phyloP scores from a whole-genome alignment of 2,797 vertebrate species.

The Pseudomugil gertrudae region DNA sequence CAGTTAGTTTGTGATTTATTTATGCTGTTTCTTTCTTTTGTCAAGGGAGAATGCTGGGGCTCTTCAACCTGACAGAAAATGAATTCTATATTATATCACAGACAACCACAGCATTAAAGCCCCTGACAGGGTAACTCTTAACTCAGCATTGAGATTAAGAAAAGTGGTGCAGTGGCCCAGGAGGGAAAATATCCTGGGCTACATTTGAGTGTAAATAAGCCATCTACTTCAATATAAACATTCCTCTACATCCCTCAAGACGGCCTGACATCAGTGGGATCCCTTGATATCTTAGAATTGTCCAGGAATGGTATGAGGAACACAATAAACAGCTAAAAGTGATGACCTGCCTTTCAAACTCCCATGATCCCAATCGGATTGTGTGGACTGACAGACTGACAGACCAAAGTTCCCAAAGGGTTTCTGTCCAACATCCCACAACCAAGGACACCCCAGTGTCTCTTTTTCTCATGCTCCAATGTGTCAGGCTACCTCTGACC shows the following conservation, averaged over 20 bases:
- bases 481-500: not conserved
- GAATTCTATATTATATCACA: not conserved
- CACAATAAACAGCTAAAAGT: too few relatives aligned
- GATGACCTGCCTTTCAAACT: too few relatives aligned
- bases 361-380: too few relatives aligned
- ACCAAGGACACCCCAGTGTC: not conserved
- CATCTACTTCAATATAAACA: not conserved
- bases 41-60: not conserved
- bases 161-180: not conserved
- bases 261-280: not conserved
- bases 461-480: not conserved
- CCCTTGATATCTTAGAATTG: too few relatives aligned
- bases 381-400: too few relatives aligned
- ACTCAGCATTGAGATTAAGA: not conserved
- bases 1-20: slow-evolving; percentile 39
- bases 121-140: not conserved
- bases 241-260: not conserved
- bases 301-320: too few relatives aligned
- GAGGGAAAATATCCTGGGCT: not conserved
- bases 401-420: not conserved
- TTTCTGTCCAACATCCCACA: not conserved
- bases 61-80: not conserved
- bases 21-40: slow-evolving; percentile 28
- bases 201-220: not conserved
- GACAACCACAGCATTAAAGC: not conserved